Evolutionary conservation across 2,797 vertebrate species (phyloP).

Genomic region (Neosalanx taihuensis): DNA sequence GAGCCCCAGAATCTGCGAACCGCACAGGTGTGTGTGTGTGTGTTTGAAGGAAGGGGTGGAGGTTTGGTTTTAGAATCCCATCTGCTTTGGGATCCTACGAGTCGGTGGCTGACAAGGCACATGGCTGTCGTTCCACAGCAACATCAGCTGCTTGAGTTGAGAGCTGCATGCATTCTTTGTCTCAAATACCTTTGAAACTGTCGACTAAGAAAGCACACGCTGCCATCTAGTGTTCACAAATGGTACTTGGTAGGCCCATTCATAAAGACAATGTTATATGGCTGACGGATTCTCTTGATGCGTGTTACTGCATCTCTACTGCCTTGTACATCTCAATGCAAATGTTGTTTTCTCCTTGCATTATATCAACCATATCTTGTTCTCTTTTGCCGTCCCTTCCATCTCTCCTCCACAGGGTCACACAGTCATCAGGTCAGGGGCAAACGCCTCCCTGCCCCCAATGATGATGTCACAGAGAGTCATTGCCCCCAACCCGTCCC

Average conservation of each 20-base stretch:
- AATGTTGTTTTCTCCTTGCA: neutral
- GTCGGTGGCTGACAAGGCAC: neutral
- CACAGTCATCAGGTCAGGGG: conserved; percentile 83
- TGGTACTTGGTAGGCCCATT: conserved; percentile 13
- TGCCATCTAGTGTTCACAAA: conserved; percentile 43
- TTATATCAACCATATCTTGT: neutral
- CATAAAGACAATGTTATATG: conserved; percentile 2
- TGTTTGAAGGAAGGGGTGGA: conserved; percentile 31
- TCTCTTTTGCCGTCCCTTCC: neutral
- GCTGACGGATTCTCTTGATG: neutral
- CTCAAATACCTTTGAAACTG: conserved; percentile 6
- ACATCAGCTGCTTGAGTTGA: conserved; percentile 13
- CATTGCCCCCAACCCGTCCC: conserved; percentile 83
- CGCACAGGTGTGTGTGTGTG: conserved; percentile 70
- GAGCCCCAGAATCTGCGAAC: conserved; percentile 83
- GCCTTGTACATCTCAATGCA: neutral
- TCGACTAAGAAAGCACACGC: conserved; percentile 9
- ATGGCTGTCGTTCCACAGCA: neutral
- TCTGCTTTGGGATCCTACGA: neutral
- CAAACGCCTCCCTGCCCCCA: conserved; percentile 77
- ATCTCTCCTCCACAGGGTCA: conserved; percentile 69
- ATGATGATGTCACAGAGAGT: conserved; percentile 88
- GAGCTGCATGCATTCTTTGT: conserved; percentile 16
- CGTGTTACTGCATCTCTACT: neutral
- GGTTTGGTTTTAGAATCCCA: neutral